A percentile compares a stretch with the other conserved stretches of the same genome.
phyloP scores from a whole-genome alignment of 2,888 invertebrate species.

The Notodonta dromedarius region DNA sequence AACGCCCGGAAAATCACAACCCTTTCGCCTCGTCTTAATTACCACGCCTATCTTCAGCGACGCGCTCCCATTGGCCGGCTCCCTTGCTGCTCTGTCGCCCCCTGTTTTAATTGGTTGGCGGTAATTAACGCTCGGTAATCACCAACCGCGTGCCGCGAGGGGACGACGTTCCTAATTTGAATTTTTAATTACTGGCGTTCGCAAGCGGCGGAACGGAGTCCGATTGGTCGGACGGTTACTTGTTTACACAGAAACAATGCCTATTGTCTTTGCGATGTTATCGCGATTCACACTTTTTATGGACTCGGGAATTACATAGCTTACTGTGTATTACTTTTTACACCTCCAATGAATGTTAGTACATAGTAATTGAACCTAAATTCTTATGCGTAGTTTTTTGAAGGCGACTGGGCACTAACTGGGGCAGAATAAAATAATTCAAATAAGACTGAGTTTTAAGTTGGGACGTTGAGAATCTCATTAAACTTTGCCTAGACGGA shows the following conservation, averaged over 20 bases:
- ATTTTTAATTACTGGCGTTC: slow-evolving; percentile 77
- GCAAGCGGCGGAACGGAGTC: slow-evolving; percentile 39
- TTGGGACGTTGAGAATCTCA: background rate
- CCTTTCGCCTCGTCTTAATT: slow-evolving; percentile 80
- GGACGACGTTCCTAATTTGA: slow-evolving; percentile 77
- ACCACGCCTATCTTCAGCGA: slow-evolving; percentile 79
- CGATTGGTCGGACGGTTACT: slow-evolving; percentile 65
- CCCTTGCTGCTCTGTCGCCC: slow-evolving; percentile 63
- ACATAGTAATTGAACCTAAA: background rate
- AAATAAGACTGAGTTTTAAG: slow-evolving; percentile 2
- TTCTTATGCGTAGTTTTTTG: no score
- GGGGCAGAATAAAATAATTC: no score
- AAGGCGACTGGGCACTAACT: no score
- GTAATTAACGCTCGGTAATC: slow-evolving; percentile 81
- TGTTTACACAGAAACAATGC: slow-evolving; percentile 67
- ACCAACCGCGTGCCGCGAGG: slow-evolving; percentile 72
- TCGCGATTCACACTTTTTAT: slow-evolving; percentile 33
- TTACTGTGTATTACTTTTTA: background rate
- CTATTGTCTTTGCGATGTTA: slow-evolving; percentile 63
- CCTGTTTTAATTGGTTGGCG: slow-evolving; percentile 77
- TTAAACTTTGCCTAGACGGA: slow-evolving; percentile 4
- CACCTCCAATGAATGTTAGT: background rate
- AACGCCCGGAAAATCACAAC: slow-evolving; percentile 80
- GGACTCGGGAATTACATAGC: background rate
- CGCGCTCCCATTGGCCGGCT: slow-evolving; percentile 67